Evolutionary conservation across 2,797 vertebrate genomes (phyloP).

Genomic region (Thripadectes ignobilis): DNA sequence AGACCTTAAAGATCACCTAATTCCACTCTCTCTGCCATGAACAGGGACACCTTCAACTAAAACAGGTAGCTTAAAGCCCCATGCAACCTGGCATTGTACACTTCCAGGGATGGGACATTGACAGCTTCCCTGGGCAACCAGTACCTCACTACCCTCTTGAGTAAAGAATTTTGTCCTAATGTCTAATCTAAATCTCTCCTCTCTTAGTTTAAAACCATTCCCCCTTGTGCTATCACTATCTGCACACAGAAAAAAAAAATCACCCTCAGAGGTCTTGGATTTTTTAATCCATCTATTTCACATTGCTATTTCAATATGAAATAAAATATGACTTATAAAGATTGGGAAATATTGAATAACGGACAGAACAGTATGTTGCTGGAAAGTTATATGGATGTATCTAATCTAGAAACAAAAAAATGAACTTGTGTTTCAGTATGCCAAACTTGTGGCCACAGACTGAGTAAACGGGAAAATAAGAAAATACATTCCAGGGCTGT

Average conservation of each 20-base stretch:
- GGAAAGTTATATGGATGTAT: neutral
- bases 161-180: neutral
- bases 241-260: neutral
- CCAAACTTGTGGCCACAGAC: neutral
- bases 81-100: neutral
- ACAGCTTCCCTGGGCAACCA: neutral
- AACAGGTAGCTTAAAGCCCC: neutral
- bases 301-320: neutral
- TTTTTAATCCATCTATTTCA: neutral
- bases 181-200: neutral
- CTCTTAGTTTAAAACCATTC: neutral
- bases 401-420: neutral
- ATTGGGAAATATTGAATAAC: neutral
- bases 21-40: neutral
- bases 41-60: neutral
- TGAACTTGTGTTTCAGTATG: neutral
- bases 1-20: neutral
- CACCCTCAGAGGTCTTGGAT: neutral
- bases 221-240: neutral
- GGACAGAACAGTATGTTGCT: neutral
- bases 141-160: neutral
- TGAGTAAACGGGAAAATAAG: neutral
- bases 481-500: neutral
- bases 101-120: rapidly evolving
- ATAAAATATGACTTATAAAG: neutral